Evolutionary conservation across 2,113 vertebrate genomes (phyloP), one percentile per base, ranked within the genome.

Genomic region (Panthera leo): DNA sequence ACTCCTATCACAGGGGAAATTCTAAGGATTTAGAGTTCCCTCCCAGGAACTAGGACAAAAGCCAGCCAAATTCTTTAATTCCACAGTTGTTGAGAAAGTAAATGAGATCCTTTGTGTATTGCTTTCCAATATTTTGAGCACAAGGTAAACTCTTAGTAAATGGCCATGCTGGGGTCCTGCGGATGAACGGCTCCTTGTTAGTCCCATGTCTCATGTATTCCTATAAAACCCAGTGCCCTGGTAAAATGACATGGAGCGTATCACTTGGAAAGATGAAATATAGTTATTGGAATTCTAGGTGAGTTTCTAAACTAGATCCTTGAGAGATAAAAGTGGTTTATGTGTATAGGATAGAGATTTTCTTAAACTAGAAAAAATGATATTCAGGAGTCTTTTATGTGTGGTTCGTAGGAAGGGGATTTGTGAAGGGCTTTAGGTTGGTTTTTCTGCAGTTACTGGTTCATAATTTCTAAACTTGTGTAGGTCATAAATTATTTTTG

Each of bases 221-320:
- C 34, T 27, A 34, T 71, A 85, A 70, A 85, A 31, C 65, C 21
- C 42, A 73, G 85, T 48, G 75, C 8, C 48, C 63, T 71, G 87
- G 14, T 76, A 68, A 92, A 83, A 84, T 85, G 83, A 23, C 65
- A 61, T 29, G 15, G 34, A 88, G 34, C 42, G 63, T 90, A 2
- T 73, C 71, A 84, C 63, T 78, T 94, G 79, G 84, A 86, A 91
- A 94, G 76, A 68, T 76, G 34, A 94, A 91, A 83, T 42, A 42
- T 31, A 36, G 15, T 53, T 63, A 76, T 61, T 70, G 45, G 19
- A 86, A 93, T 79, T 90, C 27, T 67, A 58, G 89, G 16, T 36
- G 87, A 85, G 45, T 79, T 97, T 89, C 53, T 89, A 36, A 89
- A 93, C 63, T 91, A 42, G 34, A 61, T 55, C 82, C 73, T 58